Percentiles rank a stretch among this genome's conserved stretches.
Evolutionary conservation across 2,113 vertebrate genomes (phyloP).

Genomic region (Conger conger): DNA sequence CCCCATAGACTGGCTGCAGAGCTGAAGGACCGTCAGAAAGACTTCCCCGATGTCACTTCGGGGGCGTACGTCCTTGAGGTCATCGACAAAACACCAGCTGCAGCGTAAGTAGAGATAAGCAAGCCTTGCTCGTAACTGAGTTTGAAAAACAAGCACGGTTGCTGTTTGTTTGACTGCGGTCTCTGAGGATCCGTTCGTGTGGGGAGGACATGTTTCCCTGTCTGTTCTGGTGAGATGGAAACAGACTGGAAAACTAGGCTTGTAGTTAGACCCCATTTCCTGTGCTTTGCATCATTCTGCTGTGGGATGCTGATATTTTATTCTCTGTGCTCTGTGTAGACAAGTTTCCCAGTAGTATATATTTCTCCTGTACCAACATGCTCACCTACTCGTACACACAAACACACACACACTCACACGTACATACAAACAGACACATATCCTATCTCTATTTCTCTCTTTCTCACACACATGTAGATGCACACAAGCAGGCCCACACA

Average conservation of each 20-base stretch:
- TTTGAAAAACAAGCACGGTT: not conserved
- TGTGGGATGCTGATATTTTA: not conserved
- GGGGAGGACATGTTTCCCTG: not conserved
- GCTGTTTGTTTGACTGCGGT: not conserved
- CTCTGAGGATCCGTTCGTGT: not conserved
- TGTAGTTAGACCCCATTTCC: not conserved
- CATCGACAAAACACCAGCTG: conserved; percentile 90
- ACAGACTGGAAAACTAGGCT: not conserved
- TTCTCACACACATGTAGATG: not conserved
- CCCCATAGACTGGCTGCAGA: conserved; percentile 85
- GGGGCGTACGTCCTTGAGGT: conserved; percentile 95
- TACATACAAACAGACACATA: not conserved
- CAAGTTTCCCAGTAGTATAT: not conserved
- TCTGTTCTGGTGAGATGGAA: not conserved
- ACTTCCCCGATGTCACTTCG: conserved; percentile 91
- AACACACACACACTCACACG: not conserved
- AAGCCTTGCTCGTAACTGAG: not conserved
- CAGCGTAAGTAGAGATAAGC: conserved; percentile 76
- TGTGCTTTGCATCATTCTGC: not conserved
- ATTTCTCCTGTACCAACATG: not conserved
- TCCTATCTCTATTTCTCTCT: not conserved
- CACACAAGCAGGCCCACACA: not conserved
- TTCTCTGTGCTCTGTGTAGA: not conserved
- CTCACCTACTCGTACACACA: not conserved
- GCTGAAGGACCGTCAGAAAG: conserved; percentile 81